Evolutionary conservation across 1,140 invertebrate genomes (phyloP), one percentile per base, ranked within the genome.

Genomic region (Nixonia krombeini): DNA sequence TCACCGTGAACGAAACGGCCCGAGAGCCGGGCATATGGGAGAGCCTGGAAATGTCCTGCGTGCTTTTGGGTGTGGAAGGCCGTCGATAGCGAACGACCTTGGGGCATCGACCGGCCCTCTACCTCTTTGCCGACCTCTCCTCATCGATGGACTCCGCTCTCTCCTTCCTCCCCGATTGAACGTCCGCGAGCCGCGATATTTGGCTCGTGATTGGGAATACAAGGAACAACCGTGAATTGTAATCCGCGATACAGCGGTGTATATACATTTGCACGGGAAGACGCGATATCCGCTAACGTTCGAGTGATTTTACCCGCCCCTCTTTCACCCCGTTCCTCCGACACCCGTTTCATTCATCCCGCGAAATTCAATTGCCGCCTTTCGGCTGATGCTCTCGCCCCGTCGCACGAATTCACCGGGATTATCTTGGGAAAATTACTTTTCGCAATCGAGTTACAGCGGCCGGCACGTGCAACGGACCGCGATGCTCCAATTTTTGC

Each of bases 31-130:
- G n/a, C n/a, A n/a, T n/a, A n/a, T n/a, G n/a, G n/a, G n/a, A n/a
- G n/a, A n/a, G n/a, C n/a, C n/a, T n/a, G n/a, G 18, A 29, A 45
- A 58, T 51, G 9, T n/a, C 16, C 15, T 21, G 23, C 26, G 4
- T 45, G 23, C 26, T 9, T 45, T 12, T 17, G 49, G 42, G 21
- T 4, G 46, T 12, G 66, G 16, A 56, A 29, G 33, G 33, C 47
- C 33, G 62, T 66, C 68, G 53, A 71, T 67, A 72, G n/a, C 41
- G 37, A 51, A 57, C 49, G 69, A 67, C 69, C 69, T 68, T 68
- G 63, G 62, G 69, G 63, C 63, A 66, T 63, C 69, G 69, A 67
- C 63, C 69, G 63, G 53, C 49, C 45, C 57, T 55, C 63, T 42
- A 61, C 51, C 67, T 70, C 52, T 69, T 70, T 52, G 45, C 38